Base-by-base conservation (phyloP, 1,140 invertebrate genomes). In the Dryas iulia region DNA sequence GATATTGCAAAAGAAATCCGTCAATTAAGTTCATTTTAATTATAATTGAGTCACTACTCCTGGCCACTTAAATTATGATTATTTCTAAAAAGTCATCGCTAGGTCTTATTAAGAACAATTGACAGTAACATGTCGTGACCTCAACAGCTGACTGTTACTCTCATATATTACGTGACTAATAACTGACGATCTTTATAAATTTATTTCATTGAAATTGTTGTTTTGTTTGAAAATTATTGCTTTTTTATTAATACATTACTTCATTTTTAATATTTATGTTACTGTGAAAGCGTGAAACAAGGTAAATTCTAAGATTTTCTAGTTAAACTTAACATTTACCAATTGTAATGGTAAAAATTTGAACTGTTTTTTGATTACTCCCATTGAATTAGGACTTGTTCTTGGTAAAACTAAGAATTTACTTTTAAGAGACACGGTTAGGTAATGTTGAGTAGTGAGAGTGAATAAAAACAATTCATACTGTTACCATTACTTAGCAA, bases 101-200 rank as follows among this genome's bases (percentile, higher is more conserved):
- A 26, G 26, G 21, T 64, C 25, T 54, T 30, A 60, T 57, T 64
- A 64, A 35, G 62, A 25, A 21, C 62, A 64, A 64, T 64, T 64
- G 53, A 64, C 62, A 30, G 53, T 25, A 6, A 64, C 28, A 57
- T 33, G 62, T 57, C 53, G 28, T 64, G 62, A 64, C 62, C 62
- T 35, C 26, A 64, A 57, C 62, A 64, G 53, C 62, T 64, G 62
- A 64, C 52, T 21, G 26, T 24, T 33, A 63, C 24, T 31, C 33
- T 25, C 35, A 47, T 14, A 63, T 39, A n/a, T n/a, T n/a, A n/a
- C n/a, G 62, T 56, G 62, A 56, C 53, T 56, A 25, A 56, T 56
- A 5, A 7, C n/a, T 21, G 6, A 35, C 33, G 21, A 18, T 47
- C 18, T 47, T 11, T 21, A 47, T 8, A 47, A n/a, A 12, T 39